Percentiles rank a stretch among this genome's conserved stretches.
Evolutionary conservation across 2,888 invertebrate genomes (phyloP).

Genomic region (Brenthis hecate): DNA sequence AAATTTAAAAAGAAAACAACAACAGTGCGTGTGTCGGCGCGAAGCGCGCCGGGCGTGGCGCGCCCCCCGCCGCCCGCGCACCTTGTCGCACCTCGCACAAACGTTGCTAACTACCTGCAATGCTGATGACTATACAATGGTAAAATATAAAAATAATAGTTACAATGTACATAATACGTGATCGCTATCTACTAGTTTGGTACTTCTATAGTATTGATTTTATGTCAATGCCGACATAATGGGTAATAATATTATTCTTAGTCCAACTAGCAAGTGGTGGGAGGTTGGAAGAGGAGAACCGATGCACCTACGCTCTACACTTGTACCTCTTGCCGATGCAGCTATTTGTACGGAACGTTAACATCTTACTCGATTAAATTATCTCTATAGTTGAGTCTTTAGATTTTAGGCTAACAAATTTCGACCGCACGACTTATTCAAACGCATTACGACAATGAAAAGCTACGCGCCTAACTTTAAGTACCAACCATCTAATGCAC

Average conservation of each 20-base stretch:
- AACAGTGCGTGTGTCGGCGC: constrained; percentile 65
- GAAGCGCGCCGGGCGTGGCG: constrained; percentile 36
- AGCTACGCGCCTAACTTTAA: constrained; percentile 62
- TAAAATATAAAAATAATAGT: constrained; percentile 80
- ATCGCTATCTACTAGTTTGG: constrained; percentile 80
- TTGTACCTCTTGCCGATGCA: constrained; percentile 45
- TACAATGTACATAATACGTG: constrained; percentile 81
- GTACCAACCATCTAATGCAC: constrained; percentile 68
- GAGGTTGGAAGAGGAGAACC: constrained; percentile 57
- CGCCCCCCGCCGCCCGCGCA: constrained; percentile 48
- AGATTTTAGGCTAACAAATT: constrained; percentile 22
- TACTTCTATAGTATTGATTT: constrained; percentile 75
- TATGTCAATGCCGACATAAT: constrained; percentile 53
- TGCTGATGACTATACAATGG: constrained; percentile 80
- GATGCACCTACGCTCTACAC: constrained; percentile 60
- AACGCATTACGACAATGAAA: constrained; percentile 47
- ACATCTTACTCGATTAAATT: constrained; percentile 20
- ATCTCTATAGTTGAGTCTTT: constrained; percentile 21
- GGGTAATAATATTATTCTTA: constrained; percentile 56
- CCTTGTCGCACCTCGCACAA: constrained; percentile 63
- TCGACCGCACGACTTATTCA: constrained; percentile 35
- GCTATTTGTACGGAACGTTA: constrained; percentile 22
- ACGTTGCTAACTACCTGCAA: constrained; percentile 73
- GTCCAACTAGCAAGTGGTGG: constrained; percentile 74
- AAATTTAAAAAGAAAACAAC: constrained; percentile 74